Evolutionary conservation across 2,113 vertebrate genomes (phyloP).

Genomic region (Pteronura brasiliensis): DNA sequence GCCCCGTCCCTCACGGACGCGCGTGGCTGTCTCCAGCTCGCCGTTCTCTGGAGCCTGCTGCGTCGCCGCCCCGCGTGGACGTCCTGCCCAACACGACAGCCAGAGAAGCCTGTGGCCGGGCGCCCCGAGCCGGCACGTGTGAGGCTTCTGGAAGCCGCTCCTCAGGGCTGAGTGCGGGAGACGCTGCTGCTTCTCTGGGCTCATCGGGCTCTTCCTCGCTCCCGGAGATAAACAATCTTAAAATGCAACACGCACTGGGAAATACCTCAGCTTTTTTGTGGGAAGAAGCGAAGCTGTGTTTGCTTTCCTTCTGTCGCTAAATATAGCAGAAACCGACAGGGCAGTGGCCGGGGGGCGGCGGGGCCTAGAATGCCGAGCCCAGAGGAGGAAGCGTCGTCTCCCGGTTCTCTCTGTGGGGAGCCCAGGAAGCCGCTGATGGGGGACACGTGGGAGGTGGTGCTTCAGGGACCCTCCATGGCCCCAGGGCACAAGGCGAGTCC

Average conservation of each 20-base stretch:
- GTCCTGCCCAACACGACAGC: not conserved
- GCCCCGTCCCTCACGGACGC: fast-evolving
- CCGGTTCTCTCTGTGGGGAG: not conserved
- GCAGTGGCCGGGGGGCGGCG: fast-evolving
- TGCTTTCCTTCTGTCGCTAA: not conserved
- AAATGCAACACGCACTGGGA: fast-evolving
- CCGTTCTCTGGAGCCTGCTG: not conserved
- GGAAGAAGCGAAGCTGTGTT: fast-evolving
- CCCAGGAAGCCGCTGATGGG: not conserved
- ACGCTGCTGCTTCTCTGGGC: not conserved
- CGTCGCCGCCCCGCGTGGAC: fast-evolving
- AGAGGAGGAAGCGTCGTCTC: fast-evolving
- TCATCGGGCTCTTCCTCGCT: fast-evolving
- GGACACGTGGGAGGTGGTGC: fast-evolving
- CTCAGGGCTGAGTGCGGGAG: no score
- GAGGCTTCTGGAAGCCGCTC: no score
- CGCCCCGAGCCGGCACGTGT: no score
- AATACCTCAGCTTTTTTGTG: fast-evolving
- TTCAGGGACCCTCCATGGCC: not conserved
- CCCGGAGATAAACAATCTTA: not conserved
- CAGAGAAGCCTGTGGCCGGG: no score
- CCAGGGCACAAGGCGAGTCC: fast-evolving
- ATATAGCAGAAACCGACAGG: fast-evolving
- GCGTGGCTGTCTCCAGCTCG: fast-evolving
- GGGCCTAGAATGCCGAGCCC: no score